phyloP scores from a whole-genome alignment of 2,888 invertebrate species.

The Lithophane socia region DNA sequence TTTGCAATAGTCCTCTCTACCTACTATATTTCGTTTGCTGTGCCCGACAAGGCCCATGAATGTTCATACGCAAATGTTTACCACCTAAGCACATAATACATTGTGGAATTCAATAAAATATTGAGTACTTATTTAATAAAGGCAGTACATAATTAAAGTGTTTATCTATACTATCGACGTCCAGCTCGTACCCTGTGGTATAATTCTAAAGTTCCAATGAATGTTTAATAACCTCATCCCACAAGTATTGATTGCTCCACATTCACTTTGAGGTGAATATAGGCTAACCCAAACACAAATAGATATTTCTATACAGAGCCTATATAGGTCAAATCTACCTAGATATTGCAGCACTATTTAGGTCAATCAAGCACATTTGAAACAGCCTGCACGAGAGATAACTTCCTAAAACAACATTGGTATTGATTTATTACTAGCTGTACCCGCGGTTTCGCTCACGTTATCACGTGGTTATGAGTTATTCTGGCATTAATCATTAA shows the following conservation, averaged over 20 bases:
- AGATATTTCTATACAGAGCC: neutral
- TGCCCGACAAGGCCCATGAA: too few relatives aligned
- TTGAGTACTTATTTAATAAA: too few relatives aligned
- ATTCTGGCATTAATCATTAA: neutral
- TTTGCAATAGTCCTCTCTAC: too few relatives aligned
- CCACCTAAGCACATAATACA: too few relatives aligned
- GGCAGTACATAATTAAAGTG: too few relatives aligned
- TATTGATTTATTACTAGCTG: neutral
- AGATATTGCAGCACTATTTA: conserved; percentile 21
- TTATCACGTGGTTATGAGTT: neutral
- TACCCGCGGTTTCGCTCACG: neutral
- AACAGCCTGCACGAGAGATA: neutral
- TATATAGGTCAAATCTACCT: conserved; percentile 26
- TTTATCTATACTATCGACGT: neutral
- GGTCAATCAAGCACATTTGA: conserved; percentile 1
- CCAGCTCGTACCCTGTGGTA: neutral
- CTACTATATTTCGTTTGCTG: too few relatives aligned
- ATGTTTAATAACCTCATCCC: conserved; percentile 3
- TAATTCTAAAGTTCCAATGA: neutral
- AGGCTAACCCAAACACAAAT: conserved; percentile 9
- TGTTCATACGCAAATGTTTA: too few relatives aligned
- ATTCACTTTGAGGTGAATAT: conserved; percentile 5
- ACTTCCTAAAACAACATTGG: neutral
- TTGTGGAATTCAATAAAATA: too few relatives aligned
- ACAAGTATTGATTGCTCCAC: conserved; percentile 15